Evolutionary conservation across 2,797 vertebrate species (phyloP).

Genomic region (Hozukius guyotensis): DNA sequence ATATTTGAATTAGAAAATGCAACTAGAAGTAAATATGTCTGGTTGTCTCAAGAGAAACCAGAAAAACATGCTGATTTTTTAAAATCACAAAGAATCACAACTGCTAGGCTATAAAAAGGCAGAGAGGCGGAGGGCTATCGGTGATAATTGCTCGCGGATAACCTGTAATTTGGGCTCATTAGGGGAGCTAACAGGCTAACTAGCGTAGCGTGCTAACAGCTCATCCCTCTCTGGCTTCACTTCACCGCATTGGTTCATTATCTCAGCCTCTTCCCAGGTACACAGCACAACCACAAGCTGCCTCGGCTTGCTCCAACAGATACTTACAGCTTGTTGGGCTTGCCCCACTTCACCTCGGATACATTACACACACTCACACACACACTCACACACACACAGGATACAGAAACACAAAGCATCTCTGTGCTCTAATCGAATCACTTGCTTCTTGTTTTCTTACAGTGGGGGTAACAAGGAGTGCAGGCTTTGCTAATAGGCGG

Average conservation of each 20-base stretch:
- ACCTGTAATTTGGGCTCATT: conserved; percentile 48
- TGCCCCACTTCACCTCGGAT: conserved; percentile 42
- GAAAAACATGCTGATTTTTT: neutral
- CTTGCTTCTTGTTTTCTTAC: conserved; percentile 16
- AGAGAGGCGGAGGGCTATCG: neutral
- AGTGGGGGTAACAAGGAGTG: conserved; percentile 8
- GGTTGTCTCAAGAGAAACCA: neutral
- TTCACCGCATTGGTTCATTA: conserved; percentile 61
- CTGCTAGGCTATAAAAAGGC: neutral
- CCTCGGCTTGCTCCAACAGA: conserved; percentile 62
- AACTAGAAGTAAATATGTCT: neutral
- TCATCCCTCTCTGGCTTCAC: conserved; percentile 41
- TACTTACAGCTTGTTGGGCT: conserved; percentile 44
- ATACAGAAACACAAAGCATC: conserved; percentile 42
- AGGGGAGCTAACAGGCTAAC: conserved; percentile 52
- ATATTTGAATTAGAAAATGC: neutral
- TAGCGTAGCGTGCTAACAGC: conserved; percentile 36
- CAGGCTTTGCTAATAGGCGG: conserved; percentile 6
- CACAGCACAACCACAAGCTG: conserved; percentile 41
- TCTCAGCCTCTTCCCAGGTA: conserved; percentile 39
- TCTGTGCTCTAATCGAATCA: conserved; percentile 22
- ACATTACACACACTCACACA: conserved; percentile 30
- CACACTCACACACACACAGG: neutral
- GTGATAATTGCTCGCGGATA: conserved; percentile 24
- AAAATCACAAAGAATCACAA: neutral